Evolutionary conservation across 2,797 vertebrate species (phyloP).

Genomic region (Lutra lutra): DNA sequence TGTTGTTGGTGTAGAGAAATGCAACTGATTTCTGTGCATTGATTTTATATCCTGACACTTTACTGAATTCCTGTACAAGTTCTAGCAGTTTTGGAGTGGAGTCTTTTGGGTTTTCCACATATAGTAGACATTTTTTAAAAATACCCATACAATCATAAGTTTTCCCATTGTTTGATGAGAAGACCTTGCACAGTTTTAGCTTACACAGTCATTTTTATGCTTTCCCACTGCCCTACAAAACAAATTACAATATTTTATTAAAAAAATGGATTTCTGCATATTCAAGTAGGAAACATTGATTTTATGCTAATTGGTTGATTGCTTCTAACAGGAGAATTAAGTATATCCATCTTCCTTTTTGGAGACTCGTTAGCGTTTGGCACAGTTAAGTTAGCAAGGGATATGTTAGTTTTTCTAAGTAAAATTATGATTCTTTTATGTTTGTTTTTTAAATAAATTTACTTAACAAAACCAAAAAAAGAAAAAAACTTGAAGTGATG

Average conservation of each 20-base stretch:
- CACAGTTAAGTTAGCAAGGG: neutral
- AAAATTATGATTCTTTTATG: slow-evolving; percentile 1
- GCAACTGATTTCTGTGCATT: no score
- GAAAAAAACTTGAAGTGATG: neutral
- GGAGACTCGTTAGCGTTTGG: neutral
- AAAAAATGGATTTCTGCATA: neutral
- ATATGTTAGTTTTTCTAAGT: slow-evolving; percentile 15
- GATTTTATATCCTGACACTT: no score
- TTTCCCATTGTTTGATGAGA: neutral
- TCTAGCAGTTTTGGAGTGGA: no score
- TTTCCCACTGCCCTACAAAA: neutral
- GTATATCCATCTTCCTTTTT: neutral
- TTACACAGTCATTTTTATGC: neutral
- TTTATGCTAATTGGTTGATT: slow-evolving; percentile 13
- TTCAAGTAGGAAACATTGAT: slow-evolving; percentile 5
- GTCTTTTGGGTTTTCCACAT: no score
- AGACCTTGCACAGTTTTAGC: neutral
- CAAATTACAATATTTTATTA: neutral
- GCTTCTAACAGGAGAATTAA: neutral
- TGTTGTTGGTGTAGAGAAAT: no score
- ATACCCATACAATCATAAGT: neutral
- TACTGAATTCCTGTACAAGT: no score
- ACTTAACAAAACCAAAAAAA: neutral
- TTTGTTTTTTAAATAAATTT: neutral
- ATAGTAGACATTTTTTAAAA: slow-evolving; percentile 38